These are phyloP conservation scores for Exocentrus adspersus DNA, from an alignment of 2,888 invertebrate genomes.

Conservation along the genomic window DNA sequence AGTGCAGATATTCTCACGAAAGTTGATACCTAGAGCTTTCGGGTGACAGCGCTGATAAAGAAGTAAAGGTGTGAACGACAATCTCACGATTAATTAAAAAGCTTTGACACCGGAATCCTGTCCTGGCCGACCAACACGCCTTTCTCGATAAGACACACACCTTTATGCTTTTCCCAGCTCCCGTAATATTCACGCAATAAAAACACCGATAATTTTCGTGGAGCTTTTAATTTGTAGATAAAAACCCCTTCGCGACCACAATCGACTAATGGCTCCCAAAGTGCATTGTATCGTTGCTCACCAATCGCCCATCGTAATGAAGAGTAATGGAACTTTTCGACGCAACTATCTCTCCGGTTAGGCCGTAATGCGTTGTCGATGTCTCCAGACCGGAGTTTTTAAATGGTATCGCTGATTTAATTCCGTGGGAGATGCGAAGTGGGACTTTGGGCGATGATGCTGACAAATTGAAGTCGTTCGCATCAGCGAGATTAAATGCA, in stretches of 20 bases:
- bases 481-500: conserved; percentile 7
- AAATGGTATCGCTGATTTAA: conserved; percentile 8
- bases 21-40: not conserved
- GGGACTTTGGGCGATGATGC: not conserved
- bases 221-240: conserved; percentile 24
- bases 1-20: conserved; percentile 39
- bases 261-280: conserved; percentile 22
- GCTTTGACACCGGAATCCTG: not conserved
- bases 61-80: not conserved
- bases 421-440: conserved; percentile 14
- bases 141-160: not conserved
- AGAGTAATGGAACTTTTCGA: conserved; percentile 23
- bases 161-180: conserved; percentile 4
- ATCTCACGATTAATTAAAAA: not conserved
- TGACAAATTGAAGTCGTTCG: conserved; percentile 8
- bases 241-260: conserved; percentile 13
- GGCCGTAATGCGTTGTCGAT: conserved; percentile 22
- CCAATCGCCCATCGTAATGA: conserved; percentile 20
- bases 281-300: conserved; percentile 22
- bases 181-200: conserved; percentile 3
- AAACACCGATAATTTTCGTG: conserved; percentile 5
- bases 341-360: not conserved
- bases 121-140: not conserved
- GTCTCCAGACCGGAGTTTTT: not conserved
- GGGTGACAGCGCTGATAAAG: no score